Evolutionary conservation across 2,888 invertebrate genomes (phyloP).

Genomic region (Synergus japonicus): DNA sequence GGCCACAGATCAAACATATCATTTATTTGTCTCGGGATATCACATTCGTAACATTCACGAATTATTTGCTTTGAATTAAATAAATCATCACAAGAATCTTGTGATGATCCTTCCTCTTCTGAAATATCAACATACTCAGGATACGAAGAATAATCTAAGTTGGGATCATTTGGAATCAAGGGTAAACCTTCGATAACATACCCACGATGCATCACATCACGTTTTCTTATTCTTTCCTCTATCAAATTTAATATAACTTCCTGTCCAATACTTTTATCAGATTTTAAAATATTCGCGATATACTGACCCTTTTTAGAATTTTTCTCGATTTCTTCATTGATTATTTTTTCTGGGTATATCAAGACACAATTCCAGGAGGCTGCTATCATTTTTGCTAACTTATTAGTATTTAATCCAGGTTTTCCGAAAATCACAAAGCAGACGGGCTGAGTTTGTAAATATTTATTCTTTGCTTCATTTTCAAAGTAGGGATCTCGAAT

Average conservation of each 20-base stretch:
- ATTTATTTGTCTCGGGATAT: conserved; percentile 58
- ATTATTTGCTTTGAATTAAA: conserved; percentile 10
- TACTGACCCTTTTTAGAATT: conserved; percentile 80
- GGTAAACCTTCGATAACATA: conserved; percentile 84
- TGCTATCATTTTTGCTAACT: conserved; percentile 80
- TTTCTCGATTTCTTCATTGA: conserved; percentile 81
- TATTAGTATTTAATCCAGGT: conserved; percentile 79
- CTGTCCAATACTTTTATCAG: conserved; percentile 78
- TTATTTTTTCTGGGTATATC: conserved; percentile 80
- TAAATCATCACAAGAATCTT: not conserved
- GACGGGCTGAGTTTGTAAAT: conserved; percentile 79
- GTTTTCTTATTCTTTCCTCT: conserved; percentile 78
- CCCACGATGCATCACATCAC: conserved; percentile 80
- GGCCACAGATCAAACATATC: conserved; percentile 67
- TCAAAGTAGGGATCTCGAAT: conserved; percentile 78
- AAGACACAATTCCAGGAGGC: conserved; percentile 81
- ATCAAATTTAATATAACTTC: conserved; percentile 79
- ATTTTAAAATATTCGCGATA: conserved; percentile 80
- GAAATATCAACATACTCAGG: not conserved
- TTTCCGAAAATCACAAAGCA: conserved; percentile 82
- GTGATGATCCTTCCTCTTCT: not conserved
- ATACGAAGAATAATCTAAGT: conserved; percentile 59
- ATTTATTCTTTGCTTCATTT: conserved; percentile 78
- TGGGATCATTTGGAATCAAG: conserved; percentile 78
- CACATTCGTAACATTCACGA: conserved; percentile 44